These are phyloP conservation scores for Oreortyx pictus DNA, from an alignment of 2,797 vertebrate species.

Conservation along the genomic window DNA sequence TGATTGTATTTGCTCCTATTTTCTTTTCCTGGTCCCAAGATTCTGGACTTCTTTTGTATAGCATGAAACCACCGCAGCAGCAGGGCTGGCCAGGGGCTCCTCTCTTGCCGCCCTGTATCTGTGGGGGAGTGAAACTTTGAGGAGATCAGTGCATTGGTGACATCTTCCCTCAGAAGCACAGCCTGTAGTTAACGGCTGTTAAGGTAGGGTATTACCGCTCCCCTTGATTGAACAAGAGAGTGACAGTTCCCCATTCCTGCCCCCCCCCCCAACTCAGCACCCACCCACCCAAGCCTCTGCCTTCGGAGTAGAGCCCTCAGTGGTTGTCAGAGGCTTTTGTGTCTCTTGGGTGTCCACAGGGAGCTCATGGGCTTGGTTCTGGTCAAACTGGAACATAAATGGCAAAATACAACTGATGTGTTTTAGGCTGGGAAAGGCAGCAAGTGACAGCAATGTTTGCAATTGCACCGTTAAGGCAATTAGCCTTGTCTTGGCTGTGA, in stretches of 20 bases:
- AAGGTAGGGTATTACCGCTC: neutral
- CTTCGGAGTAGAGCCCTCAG: neutral
- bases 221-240: fast-evolving
- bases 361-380: neutral
- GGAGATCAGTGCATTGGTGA: neutral
- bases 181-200: neutral
- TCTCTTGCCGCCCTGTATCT: conserved; percentile 67
- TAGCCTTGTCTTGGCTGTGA: neutral
- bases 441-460: neutral
- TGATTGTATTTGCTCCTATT: conserved; percentile 38
- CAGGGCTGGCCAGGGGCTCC: conserved; percentile 64
- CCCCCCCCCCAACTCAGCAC: neutral
- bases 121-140: conserved; percentile 69
- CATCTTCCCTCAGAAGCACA: neutral
- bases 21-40: conserved; percentile 66
- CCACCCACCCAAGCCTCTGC: neutral
- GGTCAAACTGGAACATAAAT: neutral
- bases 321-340: neutral
- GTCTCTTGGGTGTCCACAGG: neutral
- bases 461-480: neutral
- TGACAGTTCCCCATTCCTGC: neutral
- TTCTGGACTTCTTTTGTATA: conserved; percentile 61
- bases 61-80: conserved; percentile 68
- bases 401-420: neutral
- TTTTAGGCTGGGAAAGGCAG: neutral